phyloP scores from a whole-genome alignment of 1,140 invertebrate genomes.

The Holotrichia oblita region DNA sequence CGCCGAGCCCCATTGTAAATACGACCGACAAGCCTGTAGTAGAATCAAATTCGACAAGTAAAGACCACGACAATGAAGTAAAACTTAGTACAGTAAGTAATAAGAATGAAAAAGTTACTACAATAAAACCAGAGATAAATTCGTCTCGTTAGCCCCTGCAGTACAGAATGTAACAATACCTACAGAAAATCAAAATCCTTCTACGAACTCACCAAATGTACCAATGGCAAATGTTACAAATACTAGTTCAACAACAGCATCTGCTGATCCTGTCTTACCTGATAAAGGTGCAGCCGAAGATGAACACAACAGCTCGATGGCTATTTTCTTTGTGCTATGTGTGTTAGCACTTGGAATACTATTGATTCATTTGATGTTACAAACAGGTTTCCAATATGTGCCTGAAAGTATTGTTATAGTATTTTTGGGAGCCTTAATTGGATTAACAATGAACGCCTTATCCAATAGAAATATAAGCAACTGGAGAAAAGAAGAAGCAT shows the following conservation, averaged over 20 bases:
- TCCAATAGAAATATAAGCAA: constrained; percentile 88
- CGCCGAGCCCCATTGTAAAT: neutral
- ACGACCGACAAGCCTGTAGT: neutral
- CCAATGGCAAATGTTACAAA: constrained; percentile 54
- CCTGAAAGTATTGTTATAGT: constrained; percentile 98
- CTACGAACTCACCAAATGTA: neutral
- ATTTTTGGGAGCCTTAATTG: constrained; percentile 91
- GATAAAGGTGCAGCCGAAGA: constrained; percentile 91
- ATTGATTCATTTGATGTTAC: constrained; percentile 92
- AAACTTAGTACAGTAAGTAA: neutral
- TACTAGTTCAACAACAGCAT: constrained; percentile 62
- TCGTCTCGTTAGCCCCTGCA: neutral
- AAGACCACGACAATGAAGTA: neutral
- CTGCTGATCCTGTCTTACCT: constrained; percentile 74
- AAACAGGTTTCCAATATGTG: constrained; percentile 95
- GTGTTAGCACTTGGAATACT: constrained; percentile 93
- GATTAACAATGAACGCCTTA: constrained; percentile 89
- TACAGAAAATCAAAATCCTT: neutral
- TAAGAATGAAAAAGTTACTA: neutral
- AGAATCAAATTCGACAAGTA: neutral
- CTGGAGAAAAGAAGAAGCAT: constrained; percentile 97
- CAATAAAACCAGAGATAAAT: neutral
- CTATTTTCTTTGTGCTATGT: constrained; percentile 95
- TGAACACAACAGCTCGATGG: constrained; percentile 95
- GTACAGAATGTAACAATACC: neutral